Percentiles rank a stretch among this genome's conserved stretches.
These are phyloP conservation scores for Crocidura indochinensis DNA, from an alignment of 2,797 vertebrate species.

Conservation along the genomic window DNA sequence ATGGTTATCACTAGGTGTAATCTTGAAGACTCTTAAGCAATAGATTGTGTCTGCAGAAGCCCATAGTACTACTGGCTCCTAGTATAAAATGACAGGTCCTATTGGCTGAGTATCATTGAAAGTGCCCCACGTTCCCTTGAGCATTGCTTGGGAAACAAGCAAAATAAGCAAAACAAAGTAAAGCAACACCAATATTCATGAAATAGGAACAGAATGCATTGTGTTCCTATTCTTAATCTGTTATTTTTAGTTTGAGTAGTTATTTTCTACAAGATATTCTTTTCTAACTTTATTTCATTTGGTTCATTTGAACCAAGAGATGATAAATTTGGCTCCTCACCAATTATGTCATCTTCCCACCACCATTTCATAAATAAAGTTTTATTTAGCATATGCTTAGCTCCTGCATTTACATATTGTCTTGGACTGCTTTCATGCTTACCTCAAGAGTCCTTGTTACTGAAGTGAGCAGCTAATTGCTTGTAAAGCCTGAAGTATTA, in stretches of 20 bases:
- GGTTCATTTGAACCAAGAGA: constrained; percentile 36
- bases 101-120: too few species aligned
- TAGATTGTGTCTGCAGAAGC: too few species aligned
- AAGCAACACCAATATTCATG: too few species aligned
- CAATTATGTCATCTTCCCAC: constrained; percentile 37
- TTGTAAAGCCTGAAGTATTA: constrained; percentile 29
- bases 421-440: constrained; percentile 29
- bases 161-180: too few species aligned
- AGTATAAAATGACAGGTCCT: too few species aligned
- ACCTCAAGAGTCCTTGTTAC: constrained; percentile 22
- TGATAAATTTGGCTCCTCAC: constrained; percentile 36
- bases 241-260: constrained; percentile 38
- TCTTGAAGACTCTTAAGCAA: too few species aligned
- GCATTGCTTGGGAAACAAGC: not conserved
- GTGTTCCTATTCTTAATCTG: constrained; percentile 31
- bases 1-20: too few species aligned
- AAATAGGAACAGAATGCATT: not conserved
- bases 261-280: constrained; percentile 52
- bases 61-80: too few species aligned
- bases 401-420: constrained; percentile 37
- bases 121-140: too few species aligned
- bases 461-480: not conserved
- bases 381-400: constrained; percentile 54
- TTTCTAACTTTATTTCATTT: not conserved
- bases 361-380: constrained; percentile 71